Conservation (phyloP, 2,797 vertebrate genomes). For the Pangasius krempfi region DNA sequence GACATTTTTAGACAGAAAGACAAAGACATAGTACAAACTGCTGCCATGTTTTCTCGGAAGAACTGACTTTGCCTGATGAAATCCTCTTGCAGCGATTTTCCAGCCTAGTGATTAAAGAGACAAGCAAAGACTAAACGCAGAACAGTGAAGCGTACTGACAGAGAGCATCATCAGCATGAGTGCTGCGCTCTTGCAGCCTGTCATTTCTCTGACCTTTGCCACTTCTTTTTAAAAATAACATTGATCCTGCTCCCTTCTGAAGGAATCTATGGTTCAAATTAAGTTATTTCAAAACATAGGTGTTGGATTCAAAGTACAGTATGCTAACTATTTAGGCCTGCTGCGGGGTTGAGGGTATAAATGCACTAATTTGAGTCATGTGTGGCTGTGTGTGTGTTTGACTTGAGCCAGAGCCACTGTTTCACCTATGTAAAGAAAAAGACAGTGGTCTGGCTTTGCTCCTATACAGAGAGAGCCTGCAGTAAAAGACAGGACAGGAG, state of each 20-base stretch:
- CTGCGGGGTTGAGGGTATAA: not conserved
- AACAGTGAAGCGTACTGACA: constrained; percentile 17
- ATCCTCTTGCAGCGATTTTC: constrained; percentile 44
- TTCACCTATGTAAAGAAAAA: not conserved
- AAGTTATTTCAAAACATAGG: constrained; percentile 4
- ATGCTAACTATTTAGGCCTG: not conserved
- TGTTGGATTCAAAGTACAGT: not conserved
- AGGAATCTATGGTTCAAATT: not conserved
- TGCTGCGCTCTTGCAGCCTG: not conserved
- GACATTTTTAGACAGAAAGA: not conserved
- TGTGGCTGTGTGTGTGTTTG: not conserved
- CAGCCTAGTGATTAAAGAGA: constrained; percentile 28
- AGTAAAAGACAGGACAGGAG: constrained; percentile 1
- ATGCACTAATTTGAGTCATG: not conserved
- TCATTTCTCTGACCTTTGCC: not conserved
- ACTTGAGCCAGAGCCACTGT: not conserved
- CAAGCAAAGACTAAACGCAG: constrained; percentile 14
- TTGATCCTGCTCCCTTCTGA: not conserved
- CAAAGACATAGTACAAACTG: not conserved
- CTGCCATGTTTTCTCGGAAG: not conserved
- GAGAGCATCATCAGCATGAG: constrained; percentile 24
- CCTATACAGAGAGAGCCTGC: no score
- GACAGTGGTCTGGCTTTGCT: constrained; percentile 12
- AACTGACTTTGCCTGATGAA: constrained; percentile 15
- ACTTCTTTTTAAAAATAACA: not conserved